phyloP scores from a whole-genome alignment of 2,888 invertebrate species.

The Andrena minutula region DNA sequence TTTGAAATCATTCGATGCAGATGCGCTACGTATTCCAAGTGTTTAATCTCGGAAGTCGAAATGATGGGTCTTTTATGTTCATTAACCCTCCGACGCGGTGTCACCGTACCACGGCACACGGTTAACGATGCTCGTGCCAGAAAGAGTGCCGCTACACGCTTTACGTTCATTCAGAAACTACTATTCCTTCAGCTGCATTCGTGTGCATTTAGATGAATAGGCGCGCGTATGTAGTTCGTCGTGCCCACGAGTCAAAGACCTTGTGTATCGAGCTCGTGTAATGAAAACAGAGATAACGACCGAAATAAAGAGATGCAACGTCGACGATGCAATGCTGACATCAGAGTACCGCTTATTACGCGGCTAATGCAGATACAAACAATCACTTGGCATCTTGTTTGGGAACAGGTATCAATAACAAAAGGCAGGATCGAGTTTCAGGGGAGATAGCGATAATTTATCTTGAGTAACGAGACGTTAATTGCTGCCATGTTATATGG shows the following conservation, averaged over 20 bases:
- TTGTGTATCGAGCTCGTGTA: background rate
- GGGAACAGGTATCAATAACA: background rate
- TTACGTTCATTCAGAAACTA: conserved; percentile 58
- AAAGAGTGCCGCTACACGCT: conserved; percentile 55
- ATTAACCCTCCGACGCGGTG: conserved; percentile 52
- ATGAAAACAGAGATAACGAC: conserved; percentile 43
- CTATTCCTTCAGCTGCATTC: conserved; percentile 37
- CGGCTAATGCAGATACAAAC: conserved; percentile 3
- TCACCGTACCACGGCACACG: conserved; percentile 43
- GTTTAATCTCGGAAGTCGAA: conserved; percentile 57
- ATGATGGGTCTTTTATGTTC: conserved; percentile 59
- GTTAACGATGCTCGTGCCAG: conserved; percentile 55
- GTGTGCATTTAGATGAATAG: conserved; percentile 56
- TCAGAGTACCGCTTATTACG: background rate
- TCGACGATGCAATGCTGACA: background rate
- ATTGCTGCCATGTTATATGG: background rate
- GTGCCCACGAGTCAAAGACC: conserved; percentile 47
- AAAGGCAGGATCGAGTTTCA: background rate
- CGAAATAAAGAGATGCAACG: conserved; percentile 11
- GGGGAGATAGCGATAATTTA: background rate
- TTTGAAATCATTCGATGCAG: too few species aligned
- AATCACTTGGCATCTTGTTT: background rate
- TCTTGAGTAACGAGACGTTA: background rate
- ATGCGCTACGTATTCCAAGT: conserved; percentile 37
- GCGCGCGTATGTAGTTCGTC: conserved; percentile 35